Conservation (phyloP, 2,113 vertebrate species). For the Onychostruthus taczanowskii region DNA sequence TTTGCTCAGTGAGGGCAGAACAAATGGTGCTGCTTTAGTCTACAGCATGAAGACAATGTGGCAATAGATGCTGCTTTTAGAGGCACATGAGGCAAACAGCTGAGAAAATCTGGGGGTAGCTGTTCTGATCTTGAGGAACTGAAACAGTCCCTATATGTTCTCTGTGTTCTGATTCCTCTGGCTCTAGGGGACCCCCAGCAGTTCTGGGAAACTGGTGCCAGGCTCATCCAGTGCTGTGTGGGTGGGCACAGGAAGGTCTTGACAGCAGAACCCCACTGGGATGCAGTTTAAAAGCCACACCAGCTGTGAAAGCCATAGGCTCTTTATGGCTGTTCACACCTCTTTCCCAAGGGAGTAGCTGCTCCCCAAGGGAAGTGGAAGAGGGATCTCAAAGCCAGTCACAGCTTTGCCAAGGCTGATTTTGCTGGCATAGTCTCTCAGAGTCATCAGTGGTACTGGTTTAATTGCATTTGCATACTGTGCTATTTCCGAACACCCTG, state of each 20-base stretch:
- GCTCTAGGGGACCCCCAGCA: fast-evolving
- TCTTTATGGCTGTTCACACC: not conserved
- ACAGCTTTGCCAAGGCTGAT: not conserved
- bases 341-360: not conserved
- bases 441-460: not conserved
- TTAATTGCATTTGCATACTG: constrained; percentile 62
- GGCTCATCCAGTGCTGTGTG: not conserved
- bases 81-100: not conserved
- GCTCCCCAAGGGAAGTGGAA: not conserved
- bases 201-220: not conserved
- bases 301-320: not conserved
- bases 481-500: constrained; percentile 17
- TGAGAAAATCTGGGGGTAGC: not conserved
- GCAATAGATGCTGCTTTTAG: not conserved
- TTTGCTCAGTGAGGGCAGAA: not conserved
- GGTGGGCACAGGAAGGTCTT: not conserved
- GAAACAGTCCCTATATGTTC: fast-evolving
- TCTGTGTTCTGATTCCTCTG: not conserved
- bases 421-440: not conserved
- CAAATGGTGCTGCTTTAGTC: not conserved
- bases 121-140: not conserved
- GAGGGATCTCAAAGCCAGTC: not conserved
- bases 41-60: not conserved
- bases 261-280: not conserved
- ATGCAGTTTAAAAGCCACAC: not conserved